phyloP scores from a whole-genome alignment of 2,113 vertebrate species.

The Turdus rufiventris region DNA sequence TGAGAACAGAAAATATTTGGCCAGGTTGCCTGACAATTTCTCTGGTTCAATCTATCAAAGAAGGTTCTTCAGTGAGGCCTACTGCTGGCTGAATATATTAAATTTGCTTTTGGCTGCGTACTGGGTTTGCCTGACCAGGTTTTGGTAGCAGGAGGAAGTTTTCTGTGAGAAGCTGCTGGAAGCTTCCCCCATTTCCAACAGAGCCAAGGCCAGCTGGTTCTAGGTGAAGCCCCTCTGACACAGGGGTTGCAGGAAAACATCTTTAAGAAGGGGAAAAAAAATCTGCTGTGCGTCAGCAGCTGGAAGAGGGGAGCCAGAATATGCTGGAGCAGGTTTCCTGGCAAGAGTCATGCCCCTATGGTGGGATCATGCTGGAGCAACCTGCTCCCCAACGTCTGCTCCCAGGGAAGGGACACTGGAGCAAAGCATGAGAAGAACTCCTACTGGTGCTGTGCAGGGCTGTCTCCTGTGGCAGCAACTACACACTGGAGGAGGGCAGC shows the following conservation, averaged over 20 bases:
- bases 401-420: neutral
- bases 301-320: too few relatives aligned
- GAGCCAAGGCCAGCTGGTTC: neutral
- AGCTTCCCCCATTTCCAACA: neutral
- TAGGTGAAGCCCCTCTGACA: accelerated
- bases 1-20: neutral
- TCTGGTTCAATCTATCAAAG: neutral
- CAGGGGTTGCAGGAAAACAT: accelerated
- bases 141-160: neutral
- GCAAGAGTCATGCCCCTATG: neutral
- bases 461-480: neutral
- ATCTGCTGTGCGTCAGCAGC: neutral
- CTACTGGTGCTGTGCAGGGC: neutral
- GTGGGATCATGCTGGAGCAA: neutral
- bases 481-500: neutral
- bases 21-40: neutral
- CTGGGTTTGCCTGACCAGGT: neutral
- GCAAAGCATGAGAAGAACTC: accelerated
- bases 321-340: neutral
- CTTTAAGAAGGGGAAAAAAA: neutral
- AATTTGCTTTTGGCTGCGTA: neutral
- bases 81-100: neutral
- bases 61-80: neutral
- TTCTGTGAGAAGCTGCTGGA: neutral
- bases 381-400: neutral